Evolutionary conservation across 2,797 vertebrate species (phyloP).

Genomic region (Argentina silus): DNA sequence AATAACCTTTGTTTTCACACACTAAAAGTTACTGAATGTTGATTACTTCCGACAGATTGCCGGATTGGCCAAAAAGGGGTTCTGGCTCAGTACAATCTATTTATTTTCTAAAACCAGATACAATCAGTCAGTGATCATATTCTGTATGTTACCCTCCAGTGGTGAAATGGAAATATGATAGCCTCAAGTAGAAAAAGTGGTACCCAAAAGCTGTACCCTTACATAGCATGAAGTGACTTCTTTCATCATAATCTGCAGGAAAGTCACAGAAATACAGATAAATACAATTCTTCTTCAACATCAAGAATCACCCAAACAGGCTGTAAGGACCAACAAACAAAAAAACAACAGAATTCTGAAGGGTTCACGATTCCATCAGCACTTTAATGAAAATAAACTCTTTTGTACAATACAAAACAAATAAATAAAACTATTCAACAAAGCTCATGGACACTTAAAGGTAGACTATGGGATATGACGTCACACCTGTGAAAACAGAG

Average conservation of each 20-base stretch:
- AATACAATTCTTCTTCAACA: not conserved
- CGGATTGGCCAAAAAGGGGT: too few species aligned
- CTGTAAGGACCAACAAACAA: constrained; percentile 35
- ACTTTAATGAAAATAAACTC: constrained; percentile 51
- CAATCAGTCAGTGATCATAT: not conserved
- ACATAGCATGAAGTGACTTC: not conserved
- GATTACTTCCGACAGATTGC: too few species aligned
- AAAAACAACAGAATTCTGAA: constrained; percentile 37
- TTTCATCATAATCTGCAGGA: not conserved
- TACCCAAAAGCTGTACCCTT: not conserved
- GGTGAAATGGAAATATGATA: not conserved
- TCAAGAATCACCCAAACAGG: constrained; percentile 17
- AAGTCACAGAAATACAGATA: not conserved
- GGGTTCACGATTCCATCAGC: constrained; percentile 26
- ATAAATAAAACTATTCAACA: constrained; percentile 40
- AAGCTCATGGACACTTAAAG: not conserved
- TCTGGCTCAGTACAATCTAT: too few species aligned
- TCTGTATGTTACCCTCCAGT: not conserved
- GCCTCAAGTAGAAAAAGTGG: not conserved
- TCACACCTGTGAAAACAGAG: too few species aligned
- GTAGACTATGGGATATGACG: too few species aligned
- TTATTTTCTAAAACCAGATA: too few species aligned
- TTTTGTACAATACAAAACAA: constrained; percentile 52
- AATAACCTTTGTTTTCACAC: too few species aligned
- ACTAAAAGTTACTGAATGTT: too few species aligned